phyloP scores from a whole-genome alignment of 2,113 vertebrate species.

The Pontoporia blainvillei region DNA sequence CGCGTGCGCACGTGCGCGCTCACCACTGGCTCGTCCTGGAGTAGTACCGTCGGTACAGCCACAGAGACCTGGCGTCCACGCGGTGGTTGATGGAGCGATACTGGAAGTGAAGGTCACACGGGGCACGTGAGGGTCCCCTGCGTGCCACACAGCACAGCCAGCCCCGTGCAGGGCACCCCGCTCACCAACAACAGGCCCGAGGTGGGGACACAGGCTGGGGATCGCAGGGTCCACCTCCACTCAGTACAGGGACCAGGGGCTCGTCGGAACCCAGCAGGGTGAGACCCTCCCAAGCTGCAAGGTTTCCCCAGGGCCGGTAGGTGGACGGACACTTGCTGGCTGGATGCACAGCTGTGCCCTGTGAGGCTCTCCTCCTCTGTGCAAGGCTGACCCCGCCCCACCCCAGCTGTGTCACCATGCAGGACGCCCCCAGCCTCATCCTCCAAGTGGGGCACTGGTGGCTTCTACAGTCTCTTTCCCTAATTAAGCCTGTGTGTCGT shows the following conservation, averaged over 20 bases:
- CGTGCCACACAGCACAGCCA: accelerated
- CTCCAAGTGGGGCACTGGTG: accelerated
- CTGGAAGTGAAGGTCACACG: conserved; percentile 71
- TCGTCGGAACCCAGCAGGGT: no score
- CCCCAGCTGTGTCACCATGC: background rate
- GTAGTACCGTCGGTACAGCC: conserved; percentile 94
- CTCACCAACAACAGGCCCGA: background rate
- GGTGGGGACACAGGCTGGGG: accelerated
- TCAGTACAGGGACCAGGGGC: accelerated
- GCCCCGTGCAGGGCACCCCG: background rate
- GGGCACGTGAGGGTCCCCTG: background rate
- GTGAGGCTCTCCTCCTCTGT: accelerated
- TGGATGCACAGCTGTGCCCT: accelerated
- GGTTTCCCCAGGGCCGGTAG: accelerated
- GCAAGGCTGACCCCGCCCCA: background rate
- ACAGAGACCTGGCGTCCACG: conserved; percentile 87
- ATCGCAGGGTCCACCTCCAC: accelerated
- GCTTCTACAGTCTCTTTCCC: background rate
- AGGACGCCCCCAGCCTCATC: background rate
- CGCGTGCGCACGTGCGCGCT: conserved; percentile 17
- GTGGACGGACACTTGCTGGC: accelerated
- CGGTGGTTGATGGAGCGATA: conserved; percentile 97
- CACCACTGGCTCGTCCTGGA: conserved; percentile 91
- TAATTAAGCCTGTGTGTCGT: accelerated
- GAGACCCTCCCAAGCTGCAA: accelerated